Base-by-base conservation (phyloP, 23 tunicate genomes). In the Ciona savignyi region DNA sequence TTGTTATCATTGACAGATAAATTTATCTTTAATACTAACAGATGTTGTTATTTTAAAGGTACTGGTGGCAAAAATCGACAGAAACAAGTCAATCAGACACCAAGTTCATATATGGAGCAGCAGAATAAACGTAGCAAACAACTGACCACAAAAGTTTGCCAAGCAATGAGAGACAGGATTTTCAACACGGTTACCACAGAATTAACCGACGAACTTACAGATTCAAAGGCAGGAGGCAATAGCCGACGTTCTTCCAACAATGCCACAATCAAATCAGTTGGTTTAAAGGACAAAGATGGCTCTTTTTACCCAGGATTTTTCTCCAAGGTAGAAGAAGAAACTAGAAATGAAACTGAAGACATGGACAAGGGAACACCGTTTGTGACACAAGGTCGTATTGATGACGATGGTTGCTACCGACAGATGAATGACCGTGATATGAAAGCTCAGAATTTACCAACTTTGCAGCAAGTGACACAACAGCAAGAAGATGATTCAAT, bases 221-320 rank as follows among this genome's bases (percentile, higher is more conserved):
- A n/a, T n/a, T n/a, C n/a, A n/a, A n/a, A n/a, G n/a, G n/a, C n/a
- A n/a, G n/a, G n/a, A n/a, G n/a, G n/a, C n/a, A n/a, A n/a, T n/a
- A n/a, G n/a, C n/a, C n/a, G n/a, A n/a, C n/a, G n/a, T n/a, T n/a
- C n/a, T n/a, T n/a, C n/a, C n/a, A n/a, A n/a, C n/a, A 51, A 23
- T 4, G 51, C 23, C 23, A 78, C 27, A 29, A 68, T 78, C 4
- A 62, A 60, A 24, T 51, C 71, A 2, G 70, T 79, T 15, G 85
- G 85, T 1, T n/a, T 81, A 48, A 81, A 33, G 73, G 32, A 34
- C 23, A 49, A 29, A 42, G 78, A 81, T 30, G 85, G 85, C 34
- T 35, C 28, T 1, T 81, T 72, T 65, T 81, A 81, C 51, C 85
- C 85, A 0, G 85, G 85, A 42, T 81, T 81, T 32, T 81, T 81